Percentiles rank a stretch among this genome's conserved stretches.
Evolutionary conservation across 2,113 vertebrate genomes (phyloP).

Genomic region (Rhinopomastus cyanomelas): DNA sequence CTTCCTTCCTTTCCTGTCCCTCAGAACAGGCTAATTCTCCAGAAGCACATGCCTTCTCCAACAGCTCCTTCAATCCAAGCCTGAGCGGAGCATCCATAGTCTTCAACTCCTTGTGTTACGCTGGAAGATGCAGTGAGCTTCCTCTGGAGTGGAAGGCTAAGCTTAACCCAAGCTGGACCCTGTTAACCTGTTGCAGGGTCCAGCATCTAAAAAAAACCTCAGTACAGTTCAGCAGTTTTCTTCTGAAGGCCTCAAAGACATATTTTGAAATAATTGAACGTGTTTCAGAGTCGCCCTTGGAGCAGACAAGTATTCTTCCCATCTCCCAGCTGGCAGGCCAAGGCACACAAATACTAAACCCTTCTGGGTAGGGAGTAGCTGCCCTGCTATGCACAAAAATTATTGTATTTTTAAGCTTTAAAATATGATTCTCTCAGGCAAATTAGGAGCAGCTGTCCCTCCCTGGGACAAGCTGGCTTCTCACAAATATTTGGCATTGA

Average conservation of each 20-base stretch:
- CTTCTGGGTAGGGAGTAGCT: slow-evolving; percentile 67
- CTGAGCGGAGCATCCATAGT: fast-evolving
- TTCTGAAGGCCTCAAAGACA: slow-evolving; percentile 26
- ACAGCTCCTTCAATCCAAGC: background rate
- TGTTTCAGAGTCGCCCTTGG: slow-evolving; percentile 1
- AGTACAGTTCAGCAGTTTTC: slow-evolving; percentile 2
- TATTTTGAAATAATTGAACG: slow-evolving; percentile 47
- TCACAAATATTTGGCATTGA: slow-evolving; percentile 59
- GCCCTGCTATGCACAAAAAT: slow-evolving; percentile 62
- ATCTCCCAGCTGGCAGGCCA: slow-evolving; percentile 52
- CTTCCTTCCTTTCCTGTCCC: background rate
- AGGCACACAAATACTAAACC: slow-evolving; percentile 58
- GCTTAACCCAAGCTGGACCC: background rate
- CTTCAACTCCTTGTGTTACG: background rate
- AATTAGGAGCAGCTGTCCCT: slow-evolving; percentile 67
- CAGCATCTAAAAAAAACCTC: background rate
- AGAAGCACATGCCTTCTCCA: background rate
- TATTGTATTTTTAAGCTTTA: slow-evolving; percentile 68
- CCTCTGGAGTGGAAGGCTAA: background rate
- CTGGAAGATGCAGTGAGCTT: background rate
- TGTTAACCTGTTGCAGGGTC: background rate
- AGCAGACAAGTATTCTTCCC: slow-evolving; percentile 49
- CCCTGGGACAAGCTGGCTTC: slow-evolving; percentile 59
- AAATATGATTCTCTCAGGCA: slow-evolving; percentile 60
- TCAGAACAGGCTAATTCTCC: background rate